A percentile compares a stretch with the other conserved stretches of the same genome.
Evolutionary conservation across 2,888 invertebrate genomes (phyloP).

Genomic region (Standfussiana lucernea): DNA sequence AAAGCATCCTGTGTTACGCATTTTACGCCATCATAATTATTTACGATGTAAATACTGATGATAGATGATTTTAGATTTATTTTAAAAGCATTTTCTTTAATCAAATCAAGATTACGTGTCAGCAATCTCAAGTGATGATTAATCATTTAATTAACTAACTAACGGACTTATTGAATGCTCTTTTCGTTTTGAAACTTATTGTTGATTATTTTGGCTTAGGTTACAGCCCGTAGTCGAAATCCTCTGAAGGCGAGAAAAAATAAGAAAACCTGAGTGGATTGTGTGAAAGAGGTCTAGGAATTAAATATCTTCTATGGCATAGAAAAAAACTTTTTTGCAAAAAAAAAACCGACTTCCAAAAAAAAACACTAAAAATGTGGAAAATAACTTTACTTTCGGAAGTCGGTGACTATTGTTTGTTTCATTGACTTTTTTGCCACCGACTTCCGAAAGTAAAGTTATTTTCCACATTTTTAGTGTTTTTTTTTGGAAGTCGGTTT

Average conservation of each 20-base stretch:
- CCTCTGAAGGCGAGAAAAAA: not conserved
- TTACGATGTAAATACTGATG: slow-evolving; percentile 14
- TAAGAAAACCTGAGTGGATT: not conserved
- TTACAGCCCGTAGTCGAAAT: not conserved
- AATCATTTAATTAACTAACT: not conserved
- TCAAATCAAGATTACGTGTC: not conserved
- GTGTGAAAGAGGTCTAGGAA: not conserved
- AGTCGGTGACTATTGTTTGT: too few relatives aligned
- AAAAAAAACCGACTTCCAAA: too few relatives aligned
- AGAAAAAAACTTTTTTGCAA: too few relatives aligned
- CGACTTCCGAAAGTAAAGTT: too few relatives aligned
- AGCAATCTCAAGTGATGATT: too few relatives aligned
- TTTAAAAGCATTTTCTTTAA: not conserved
- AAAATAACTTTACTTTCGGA: too few relatives aligned
- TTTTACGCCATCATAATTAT: slow-evolving; percentile 9
- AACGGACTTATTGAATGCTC: not conserved
- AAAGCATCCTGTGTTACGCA: slow-evolving; percentile 56
- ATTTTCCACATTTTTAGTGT: too few relatives aligned
- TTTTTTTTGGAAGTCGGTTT: too few relatives aligned
- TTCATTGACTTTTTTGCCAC: too few relatives aligned
- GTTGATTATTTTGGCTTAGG: too few relatives aligned
- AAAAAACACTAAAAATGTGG: too few relatives aligned
- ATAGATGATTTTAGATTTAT: not conserved
- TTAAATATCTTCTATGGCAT: not conserved
- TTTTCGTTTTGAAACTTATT: not conserved